phyloP scores from a whole-genome alignment of 2,797 vertebrate species.

The Gymnopithys bicolor region DNA sequence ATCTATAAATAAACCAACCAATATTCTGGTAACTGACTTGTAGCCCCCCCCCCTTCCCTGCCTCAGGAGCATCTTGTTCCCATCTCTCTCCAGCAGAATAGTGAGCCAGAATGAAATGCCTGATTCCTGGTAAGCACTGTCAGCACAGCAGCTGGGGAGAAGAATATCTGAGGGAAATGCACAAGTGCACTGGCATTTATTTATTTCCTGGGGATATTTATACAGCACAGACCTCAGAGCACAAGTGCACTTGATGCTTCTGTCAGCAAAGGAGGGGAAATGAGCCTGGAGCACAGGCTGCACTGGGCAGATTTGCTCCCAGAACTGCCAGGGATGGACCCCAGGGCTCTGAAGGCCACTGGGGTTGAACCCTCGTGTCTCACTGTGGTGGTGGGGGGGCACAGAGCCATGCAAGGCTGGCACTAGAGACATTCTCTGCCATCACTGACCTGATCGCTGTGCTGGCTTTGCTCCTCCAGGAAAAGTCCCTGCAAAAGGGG shows the following conservation, averaged over 20 bases:
- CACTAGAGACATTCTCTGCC: neutral
- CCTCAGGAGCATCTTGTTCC: constrained; percentile 68
- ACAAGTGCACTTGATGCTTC: constrained; percentile 65
- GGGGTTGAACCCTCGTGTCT: neutral
- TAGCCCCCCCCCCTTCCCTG: constrained; percentile 33
- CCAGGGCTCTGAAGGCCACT: constrained; percentile 4
- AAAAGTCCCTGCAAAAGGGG: neutral
- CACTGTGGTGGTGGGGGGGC: neutral
- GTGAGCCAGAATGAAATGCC: constrained; percentile 63
- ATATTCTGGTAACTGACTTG: constrained; percentile 43
- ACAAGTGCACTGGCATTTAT: constrained; percentile 70
- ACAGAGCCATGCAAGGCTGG: neutral
- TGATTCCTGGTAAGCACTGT: constrained; percentile 66
- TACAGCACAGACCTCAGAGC: constrained; percentile 70
- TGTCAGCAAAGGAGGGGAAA: constrained; percentile 56
- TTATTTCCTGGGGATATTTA: constrained; percentile 77
- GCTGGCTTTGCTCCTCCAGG: neutral
- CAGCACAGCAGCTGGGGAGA: constrained; percentile 72
- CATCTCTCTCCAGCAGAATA: constrained; percentile 58
- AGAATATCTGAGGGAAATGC: constrained; percentile 68
- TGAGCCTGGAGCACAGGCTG: constrained; percentile 36
- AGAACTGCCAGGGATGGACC: neutral
- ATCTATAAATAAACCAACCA: constrained; percentile 57
- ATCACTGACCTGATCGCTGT: neutral
- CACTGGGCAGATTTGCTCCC: neutral